Evolutionary conservation across 2,888 invertebrate genomes (phyloP).

Genomic region (Drosophila macrospina): DNA sequence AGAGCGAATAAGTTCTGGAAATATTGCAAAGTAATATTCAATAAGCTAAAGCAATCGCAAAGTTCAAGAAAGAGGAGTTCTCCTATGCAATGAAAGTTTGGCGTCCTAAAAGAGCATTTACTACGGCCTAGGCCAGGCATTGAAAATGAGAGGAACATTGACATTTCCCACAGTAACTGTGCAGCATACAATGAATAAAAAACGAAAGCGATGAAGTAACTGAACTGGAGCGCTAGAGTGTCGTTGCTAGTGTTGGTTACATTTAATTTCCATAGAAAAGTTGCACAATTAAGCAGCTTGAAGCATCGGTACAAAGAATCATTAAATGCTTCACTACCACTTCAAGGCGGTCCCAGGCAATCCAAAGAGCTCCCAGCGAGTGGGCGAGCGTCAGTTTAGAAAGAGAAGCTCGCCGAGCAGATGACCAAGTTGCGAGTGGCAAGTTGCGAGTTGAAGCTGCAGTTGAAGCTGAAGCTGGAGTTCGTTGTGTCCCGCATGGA

Average conservation of each 20-base stretch:
- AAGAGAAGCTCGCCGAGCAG: constrained; percentile 43
- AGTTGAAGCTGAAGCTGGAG: constrained; percentile 16
- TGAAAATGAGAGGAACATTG: constrained; percentile 41
- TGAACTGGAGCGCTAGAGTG: constrained; percentile 29
- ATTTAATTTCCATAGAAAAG: constrained; percentile 76
- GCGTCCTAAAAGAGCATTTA: neutral
- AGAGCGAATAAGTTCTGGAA: too few relatives aligned
- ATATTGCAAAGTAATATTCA: too few relatives aligned
- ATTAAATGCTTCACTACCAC: constrained; percentile 59
- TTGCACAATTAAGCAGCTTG: constrained; percentile 77
- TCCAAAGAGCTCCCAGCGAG: constrained; percentile 28
- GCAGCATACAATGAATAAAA: constrained; percentile 57
- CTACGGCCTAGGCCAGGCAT: neutral
- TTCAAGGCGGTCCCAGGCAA: constrained; percentile 42
- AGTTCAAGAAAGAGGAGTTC: too few relatives aligned
- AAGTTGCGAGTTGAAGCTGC: constrained; percentile 13
- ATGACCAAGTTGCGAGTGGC: constrained; percentile 50
- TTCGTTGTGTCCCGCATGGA: constrained; percentile 62
- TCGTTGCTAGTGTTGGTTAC: constrained; percentile 30
- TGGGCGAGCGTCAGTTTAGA: constrained; percentile 65
- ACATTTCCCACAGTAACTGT: constrained; percentile 52
- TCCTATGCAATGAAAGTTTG: neutral
- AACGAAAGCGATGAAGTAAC: constrained; percentile 82
- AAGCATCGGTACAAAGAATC: constrained; percentile 65
- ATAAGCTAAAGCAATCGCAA: too few relatives aligned